phyloP scores from a whole-genome alignment of 2,888 invertebrate species.

The Drosophila differens region DNA sequence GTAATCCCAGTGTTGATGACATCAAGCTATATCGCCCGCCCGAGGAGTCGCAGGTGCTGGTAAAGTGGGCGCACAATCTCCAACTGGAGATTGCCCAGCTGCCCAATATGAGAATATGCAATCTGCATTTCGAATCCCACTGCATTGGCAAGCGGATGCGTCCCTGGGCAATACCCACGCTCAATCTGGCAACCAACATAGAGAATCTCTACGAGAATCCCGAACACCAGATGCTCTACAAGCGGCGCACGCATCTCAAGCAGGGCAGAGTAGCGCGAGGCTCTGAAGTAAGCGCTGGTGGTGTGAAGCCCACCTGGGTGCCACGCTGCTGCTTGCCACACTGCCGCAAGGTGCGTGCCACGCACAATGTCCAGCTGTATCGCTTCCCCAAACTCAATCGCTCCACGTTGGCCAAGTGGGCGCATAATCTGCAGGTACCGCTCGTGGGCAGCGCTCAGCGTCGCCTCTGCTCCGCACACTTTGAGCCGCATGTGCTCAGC shows the following conservation, averaged over 20 bases:
- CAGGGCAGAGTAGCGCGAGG: slow-evolving; percentile 3
- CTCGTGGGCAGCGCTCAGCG: slow-evolving; percentile 78
- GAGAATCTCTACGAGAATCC: slow-evolving; percentile 82
- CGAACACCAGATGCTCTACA: slow-evolving; percentile 67
- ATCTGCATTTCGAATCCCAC: slow-evolving; percentile 80
- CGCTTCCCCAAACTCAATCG: slow-evolving; percentile 81
- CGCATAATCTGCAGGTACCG: slow-evolving; percentile 81
- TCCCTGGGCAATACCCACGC: slow-evolving; percentile 81
- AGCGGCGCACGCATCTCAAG: slow-evolving; percentile 54
- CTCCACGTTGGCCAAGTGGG: slow-evolving; percentile 80
- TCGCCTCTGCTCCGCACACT: slow-evolving; percentile 78
- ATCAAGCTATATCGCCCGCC: slow-evolving; percentile 80
- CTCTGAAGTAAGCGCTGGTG: neutral
- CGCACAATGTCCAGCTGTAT: slow-evolving; percentile 79
- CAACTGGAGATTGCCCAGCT: slow-evolving; percentile 67
- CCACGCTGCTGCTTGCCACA: slow-evolving; percentile 82
- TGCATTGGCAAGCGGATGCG: slow-evolving; percentile 82
- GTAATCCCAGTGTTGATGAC: slow-evolving; percentile 82
- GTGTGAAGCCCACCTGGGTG: slow-evolving; percentile 74
- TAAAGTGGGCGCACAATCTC: slow-evolving; percentile 82
- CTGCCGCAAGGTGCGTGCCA: slow-evolving; percentile 78
- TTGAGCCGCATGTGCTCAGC: slow-evolving; percentile 80
- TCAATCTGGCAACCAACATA: slow-evolving; percentile 75
- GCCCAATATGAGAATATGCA: slow-evolving; percentile 72
- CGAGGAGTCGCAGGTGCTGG: slow-evolving; percentile 76